Evolutionary conservation across 2,113 vertebrate genomes (phyloP), one percentile per base, ranked within the genome.

Genomic region (Ellobius talpinus): DNA sequence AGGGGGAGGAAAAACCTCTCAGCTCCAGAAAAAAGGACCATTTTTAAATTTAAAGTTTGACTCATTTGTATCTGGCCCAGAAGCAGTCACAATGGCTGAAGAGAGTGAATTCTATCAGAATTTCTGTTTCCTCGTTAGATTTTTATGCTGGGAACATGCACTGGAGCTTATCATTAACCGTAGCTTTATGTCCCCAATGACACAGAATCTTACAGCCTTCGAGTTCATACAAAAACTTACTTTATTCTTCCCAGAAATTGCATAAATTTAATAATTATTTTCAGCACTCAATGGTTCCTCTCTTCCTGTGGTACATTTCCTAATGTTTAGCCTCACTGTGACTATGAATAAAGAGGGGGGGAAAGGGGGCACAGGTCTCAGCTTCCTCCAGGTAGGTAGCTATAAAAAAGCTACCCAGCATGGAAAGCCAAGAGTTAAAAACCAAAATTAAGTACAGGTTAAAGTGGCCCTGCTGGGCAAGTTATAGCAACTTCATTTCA

Each of bases 201-300:
- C 96, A 95, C 92, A 89, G 93, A 97, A 97, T 74, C 84, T 73
- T 88, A 95, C 21, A 95, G 55, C 63, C 79, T 95, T 86, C 66
- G 93, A 94, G 58, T 88, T 96, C 66, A 66, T 0, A 2, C 68
- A 45, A 85, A 93, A 97, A 95, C 36, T 26, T 65, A n/a, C 65
- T 91, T 95, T 95, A 95, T 92, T 91, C 97, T 97, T 95, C 81
- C 92, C 90, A 96, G 89, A 94, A 97, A 93, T 58, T 92, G 77
- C 85, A 96, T 92, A 89, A 50, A 95, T 77, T 95, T 74, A 77
- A n/a, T 87, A 92, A 70, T 90, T 55, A 58, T 33, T 82, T 87
- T 61, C 89, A 93, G 12, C 82, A 93, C 13, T 65, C 29, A 63
- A n/a, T 52, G 21, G 82, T n/a, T 90, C 29, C 47, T 58, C 55